Conservation (phyloP, 2,888 invertebrate species). For the Eristalis tenax region DNA sequence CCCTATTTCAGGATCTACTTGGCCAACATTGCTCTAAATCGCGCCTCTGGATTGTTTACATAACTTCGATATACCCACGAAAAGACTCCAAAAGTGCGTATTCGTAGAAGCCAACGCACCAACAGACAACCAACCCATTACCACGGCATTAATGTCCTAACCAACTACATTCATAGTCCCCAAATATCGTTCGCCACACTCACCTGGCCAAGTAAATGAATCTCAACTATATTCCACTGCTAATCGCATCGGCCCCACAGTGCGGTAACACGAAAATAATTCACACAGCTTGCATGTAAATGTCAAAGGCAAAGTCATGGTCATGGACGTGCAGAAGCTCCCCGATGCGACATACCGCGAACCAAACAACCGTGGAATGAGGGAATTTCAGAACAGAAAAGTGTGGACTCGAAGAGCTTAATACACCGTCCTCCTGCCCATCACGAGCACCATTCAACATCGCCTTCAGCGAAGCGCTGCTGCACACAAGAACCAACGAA, state of each 20-base stretch:
- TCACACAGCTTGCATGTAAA: neutral
- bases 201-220: neutral
- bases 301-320: conserved; percentile 41
- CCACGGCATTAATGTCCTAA: no score
- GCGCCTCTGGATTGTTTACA: no score
- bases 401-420: conserved; percentile 40
- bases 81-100: no score
- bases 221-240: neutral
- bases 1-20: no score
- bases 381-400: conserved; percentile 43
- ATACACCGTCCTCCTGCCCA: conserved; percentile 55
- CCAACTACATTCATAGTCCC: no score
- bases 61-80: no score
- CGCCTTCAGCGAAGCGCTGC: conserved; percentile 10
- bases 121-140: no score
- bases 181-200: neutral
- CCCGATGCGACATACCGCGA: neutral
- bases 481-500: conserved; percentile 31
- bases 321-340: conserved; percentile 52
- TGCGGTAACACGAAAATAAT: neutral
- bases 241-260: conserved; percentile 20
- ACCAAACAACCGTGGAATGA: conserved; percentile 23
- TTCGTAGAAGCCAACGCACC: no score
- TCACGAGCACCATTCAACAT: conserved; percentile 24
- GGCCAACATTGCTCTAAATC: no score